These are phyloP conservation scores for Actinemys pallida DNA, from an alignment of 2,113 vertebrate species.

Conservation along the genomic window DNA sequence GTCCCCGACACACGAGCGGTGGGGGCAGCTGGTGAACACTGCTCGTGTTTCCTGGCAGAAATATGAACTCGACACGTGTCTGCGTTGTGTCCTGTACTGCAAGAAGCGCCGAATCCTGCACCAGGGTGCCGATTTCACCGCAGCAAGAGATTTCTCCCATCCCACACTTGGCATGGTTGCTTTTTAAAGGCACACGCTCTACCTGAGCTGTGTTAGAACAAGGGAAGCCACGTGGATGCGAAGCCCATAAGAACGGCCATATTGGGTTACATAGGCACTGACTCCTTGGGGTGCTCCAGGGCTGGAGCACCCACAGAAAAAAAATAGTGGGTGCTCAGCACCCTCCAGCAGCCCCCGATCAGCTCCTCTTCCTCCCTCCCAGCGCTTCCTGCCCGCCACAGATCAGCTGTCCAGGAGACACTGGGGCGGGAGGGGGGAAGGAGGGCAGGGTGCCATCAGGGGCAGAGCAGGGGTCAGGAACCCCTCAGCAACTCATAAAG, in stretches of 20 bases:
- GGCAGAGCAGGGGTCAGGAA: too few species aligned
- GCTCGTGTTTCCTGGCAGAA: not conserved
- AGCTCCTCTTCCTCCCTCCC: too few species aligned
- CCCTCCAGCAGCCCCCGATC: too few species aligned
- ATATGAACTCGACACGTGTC: not conserved
- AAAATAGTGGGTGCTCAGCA: too few species aligned
- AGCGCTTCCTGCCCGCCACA: fast-evolving
- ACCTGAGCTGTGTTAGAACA: not conserved
- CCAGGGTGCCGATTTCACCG: not conserved
- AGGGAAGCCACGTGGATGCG: not conserved
- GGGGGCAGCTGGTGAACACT: not conserved
- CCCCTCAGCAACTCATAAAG: too few species aligned
- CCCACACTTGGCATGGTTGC: too few species aligned
- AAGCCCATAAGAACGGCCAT: not conserved
- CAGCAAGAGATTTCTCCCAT: not conserved
- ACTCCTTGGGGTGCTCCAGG: too few species aligned
- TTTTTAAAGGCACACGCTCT: not conserved
- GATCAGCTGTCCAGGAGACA: too few species aligned
- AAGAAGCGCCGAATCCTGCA: not conserved
- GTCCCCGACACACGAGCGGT: too few species aligned
- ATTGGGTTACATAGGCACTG: not conserved
- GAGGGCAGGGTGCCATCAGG: too few species aligned
- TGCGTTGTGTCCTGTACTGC: not conserved
- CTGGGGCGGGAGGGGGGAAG: too few species aligned
- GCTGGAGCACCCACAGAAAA: too few species aligned